These are phyloP conservation scores for Halisarca cf. caerulea DNA, from an alignment of 37 sponge, comb jelly and placozoan genomes.

Conservation along the genomic window DNA sequence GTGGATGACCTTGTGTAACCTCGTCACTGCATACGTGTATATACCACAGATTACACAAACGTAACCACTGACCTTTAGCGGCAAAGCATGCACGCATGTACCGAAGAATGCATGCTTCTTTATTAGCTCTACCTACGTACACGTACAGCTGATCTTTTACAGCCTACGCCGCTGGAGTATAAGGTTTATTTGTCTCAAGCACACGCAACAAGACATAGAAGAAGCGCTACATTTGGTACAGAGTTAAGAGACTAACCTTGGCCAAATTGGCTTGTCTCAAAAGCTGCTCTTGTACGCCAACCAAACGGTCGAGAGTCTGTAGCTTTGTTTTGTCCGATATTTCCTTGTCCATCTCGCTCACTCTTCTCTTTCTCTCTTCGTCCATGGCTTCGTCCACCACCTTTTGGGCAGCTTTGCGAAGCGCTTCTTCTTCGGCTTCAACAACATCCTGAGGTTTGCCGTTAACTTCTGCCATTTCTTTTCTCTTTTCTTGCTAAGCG, in stretches of 20 bases:
- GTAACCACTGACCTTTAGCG: no score
- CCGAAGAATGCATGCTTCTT: neutral
- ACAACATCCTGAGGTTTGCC: neutral
- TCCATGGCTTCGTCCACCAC: constrained; percentile 24
- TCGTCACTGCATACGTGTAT: no score
- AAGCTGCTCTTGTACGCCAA: neutral
- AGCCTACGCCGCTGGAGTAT: no score
- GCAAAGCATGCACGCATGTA: no score
- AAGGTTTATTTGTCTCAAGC: neutral
- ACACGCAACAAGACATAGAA: neutral
- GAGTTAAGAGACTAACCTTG: constrained; percentile 9
- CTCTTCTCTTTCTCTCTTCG: constrained; percentile 16
- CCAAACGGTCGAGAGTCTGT: neutral
- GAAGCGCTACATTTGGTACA: no score
- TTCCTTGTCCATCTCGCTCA: constrained; percentile 1
- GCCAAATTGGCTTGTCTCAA: neutral
- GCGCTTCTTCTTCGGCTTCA: neutral
- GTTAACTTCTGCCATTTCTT: neutral
- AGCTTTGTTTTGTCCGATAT: constrained; percentile 3
- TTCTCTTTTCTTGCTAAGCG: no score
- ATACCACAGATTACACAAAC: no score
- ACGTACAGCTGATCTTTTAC: no score
- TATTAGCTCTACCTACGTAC: neutral
- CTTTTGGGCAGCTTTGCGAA: constrained; percentile 17
- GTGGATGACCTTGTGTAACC: no score